Conservation (phyloP, 2,888 invertebrate genomes). For the Globia sparganii region DNA sequence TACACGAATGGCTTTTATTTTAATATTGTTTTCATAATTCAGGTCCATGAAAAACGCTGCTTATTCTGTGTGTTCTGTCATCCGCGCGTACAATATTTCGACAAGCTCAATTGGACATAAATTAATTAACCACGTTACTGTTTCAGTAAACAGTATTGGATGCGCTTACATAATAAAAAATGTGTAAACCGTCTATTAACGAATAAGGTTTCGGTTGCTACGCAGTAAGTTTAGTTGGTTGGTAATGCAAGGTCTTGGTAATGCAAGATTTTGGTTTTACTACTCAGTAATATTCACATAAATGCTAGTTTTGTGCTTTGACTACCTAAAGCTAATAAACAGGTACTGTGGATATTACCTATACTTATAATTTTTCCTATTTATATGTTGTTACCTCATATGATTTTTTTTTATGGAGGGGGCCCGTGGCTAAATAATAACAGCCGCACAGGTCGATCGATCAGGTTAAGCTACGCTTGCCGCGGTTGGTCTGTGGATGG, state of each 20-base stretch:
- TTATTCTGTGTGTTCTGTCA: conserved; percentile 2
- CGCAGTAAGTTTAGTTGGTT: neutral
- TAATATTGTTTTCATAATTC: neutral
- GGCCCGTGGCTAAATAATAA: too few relatives aligned
- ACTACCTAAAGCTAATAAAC: conserved; percentile 1
- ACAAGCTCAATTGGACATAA: conserved; percentile 41
- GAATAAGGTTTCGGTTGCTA: neutral
- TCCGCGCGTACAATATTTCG: conserved; percentile 16
- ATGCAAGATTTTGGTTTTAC: conserved; percentile 21
- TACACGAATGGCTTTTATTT: neutral
- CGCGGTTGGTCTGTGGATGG: too few relatives aligned
- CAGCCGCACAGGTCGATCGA: too few relatives aligned
- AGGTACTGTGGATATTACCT: neutral
- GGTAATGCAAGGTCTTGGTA: conserved; percentile 13
- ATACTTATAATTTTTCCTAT: too few relatives aligned
- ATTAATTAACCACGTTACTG: conserved; percentile 40
- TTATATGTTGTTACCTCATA: neutral
- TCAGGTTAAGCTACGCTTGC: too few relatives aligned
- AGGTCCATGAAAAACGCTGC: conserved; percentile 18
- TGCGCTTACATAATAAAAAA: conserved; percentile 21
- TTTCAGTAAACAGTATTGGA: conserved; percentile 28
- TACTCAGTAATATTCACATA: conserved; percentile 22
- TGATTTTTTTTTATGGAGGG: too few relatives aligned
- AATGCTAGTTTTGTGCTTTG: conserved; percentile 14
- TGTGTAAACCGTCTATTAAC: neutral